phyloP scores from a whole-genome alignment of 2,113 vertebrate species.

The Cranoglanis bouderius region DNA sequence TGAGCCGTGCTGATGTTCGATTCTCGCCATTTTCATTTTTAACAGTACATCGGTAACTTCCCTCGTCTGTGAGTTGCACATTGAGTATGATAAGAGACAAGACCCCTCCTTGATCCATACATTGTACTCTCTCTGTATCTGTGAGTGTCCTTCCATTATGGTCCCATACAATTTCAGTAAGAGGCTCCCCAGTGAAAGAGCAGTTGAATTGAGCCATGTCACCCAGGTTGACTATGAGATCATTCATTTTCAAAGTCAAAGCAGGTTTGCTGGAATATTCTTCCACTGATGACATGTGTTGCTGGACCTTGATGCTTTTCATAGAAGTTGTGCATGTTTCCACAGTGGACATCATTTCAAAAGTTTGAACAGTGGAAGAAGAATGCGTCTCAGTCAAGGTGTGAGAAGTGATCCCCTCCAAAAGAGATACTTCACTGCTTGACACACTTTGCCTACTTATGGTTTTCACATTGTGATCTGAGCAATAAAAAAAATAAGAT shows the following conservation, averaged over 20 bases:
- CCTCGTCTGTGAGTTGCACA: slow-evolving; percentile 78
- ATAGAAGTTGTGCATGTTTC: slow-evolving; percentile 60
- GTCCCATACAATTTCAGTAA: slow-evolving; percentile 75
- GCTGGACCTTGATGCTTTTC: slow-evolving; percentile 59
- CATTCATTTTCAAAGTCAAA: slow-evolving; percentile 77
- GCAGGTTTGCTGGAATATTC: slow-evolving; percentile 61
- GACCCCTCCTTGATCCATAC: slow-evolving; percentile 71
- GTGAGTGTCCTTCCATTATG: slow-evolving; percentile 73
- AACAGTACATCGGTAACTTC: slow-evolving; percentile 79
- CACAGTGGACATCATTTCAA: slow-evolving; percentile 71
- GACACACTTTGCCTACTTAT: slow-evolving; percentile 80
- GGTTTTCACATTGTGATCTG: slow-evolving; percentile 81
- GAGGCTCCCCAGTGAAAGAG: slow-evolving; percentile 77
- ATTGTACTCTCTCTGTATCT: slow-evolving; percentile 74
- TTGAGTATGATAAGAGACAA: slow-evolving; percentile 76
- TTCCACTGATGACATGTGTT: slow-evolving; percentile 47
- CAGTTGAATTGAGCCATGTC: slow-evolving; percentile 81
- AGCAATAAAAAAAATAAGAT: slow-evolving; percentile 69
- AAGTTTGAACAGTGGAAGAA: slow-evolving; percentile 67
- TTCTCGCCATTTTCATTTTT: slow-evolving; percentile 75
- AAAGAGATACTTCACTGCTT: slow-evolving; percentile 75
- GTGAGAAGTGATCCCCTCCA: slow-evolving; percentile 70
- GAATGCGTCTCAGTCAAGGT: slow-evolving; percentile 68
- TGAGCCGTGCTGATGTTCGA: slow-evolving; percentile 82
- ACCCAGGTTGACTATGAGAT: slow-evolving; percentile 73